These are phyloP conservation scores for Neodontobutis hainanensis DNA, from an alignment of 2,113 vertebrate genomes.

Conservation along the genomic window DNA sequence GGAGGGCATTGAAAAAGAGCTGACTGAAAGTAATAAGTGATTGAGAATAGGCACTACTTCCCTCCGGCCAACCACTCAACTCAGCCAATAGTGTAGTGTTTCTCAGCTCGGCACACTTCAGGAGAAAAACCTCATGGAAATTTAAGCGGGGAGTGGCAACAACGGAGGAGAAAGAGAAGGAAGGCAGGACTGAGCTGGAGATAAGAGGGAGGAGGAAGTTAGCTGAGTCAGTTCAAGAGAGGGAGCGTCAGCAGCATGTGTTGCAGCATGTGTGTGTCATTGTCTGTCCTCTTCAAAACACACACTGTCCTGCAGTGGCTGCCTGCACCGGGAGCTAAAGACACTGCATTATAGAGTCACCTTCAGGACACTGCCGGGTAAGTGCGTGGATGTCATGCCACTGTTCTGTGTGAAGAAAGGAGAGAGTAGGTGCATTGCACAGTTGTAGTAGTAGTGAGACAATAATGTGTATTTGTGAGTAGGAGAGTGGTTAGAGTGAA, in stretches of 20 bases:
- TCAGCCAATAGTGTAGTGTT: conserved; percentile 51
- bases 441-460: neutral
- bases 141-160: conserved; percentile 59
- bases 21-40: conserved; percentile 59
- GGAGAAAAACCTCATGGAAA: conserved; percentile 68
- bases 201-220: conserved; percentile 52
- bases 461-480: conserved; percentile 7
- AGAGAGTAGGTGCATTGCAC: neutral
- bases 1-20: conserved; percentile 40
- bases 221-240: conserved; percentile 67
- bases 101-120: conserved; percentile 31
- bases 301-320: conserved; percentile 49
- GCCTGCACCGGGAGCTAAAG: conserved; percentile 32
- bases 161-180: conserved; percentile 22
- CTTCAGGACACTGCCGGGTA: conserved; percentile 64
- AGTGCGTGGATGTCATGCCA: conserved; percentile 37
- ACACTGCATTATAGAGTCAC: conserved; percentile 60
- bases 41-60: conserved; percentile 64
- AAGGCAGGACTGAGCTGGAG: conserved; percentile 25
- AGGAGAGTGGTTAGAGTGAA: conserved; percentile 26
- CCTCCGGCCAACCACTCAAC: conserved; percentile 45
- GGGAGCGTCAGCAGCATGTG: conserved; percentile 73
- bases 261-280: conserved; percentile 70
- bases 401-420: neutral
- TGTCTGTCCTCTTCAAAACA: conserved; percentile 53